A percentile compares a stretch with the other conserved stretches of the same genome.
phyloP scores from a whole-genome alignment of 2,797 vertebrate species.

The Sebastes taczanowskii region DNA sequence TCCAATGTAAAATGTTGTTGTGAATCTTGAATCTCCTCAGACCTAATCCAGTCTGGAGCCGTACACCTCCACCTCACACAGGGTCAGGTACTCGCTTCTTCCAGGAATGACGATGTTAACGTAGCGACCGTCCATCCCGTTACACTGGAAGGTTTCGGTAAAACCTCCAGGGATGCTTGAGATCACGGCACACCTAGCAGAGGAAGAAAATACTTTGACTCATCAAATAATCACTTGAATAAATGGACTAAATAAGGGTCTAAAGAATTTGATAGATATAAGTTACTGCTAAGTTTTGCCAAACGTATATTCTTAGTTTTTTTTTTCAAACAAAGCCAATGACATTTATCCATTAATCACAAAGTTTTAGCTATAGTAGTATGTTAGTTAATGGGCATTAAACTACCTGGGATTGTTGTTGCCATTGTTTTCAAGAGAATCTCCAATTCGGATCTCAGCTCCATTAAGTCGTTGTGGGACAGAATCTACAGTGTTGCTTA shows the following conservation, averaged over 20 bases:
- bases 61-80: not conserved
- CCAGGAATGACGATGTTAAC: not conserved
- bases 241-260: no score
- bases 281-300: not conserved
- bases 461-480: constrained; percentile 25
- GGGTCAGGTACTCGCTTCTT: not conserved
- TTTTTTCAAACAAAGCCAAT: not conserved
- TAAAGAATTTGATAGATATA: no score
- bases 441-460: constrained; percentile 66
- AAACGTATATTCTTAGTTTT: not conserved
- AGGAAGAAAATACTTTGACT: not conserved
- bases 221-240: not conserved
- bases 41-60: not conserved
- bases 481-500: constrained; percentile 28
- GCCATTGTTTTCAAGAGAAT: constrained; percentile 58
- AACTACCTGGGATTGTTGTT: constrained; percentile 63
- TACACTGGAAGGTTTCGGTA: not conserved
- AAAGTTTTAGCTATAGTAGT: no score
- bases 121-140: not conserved
- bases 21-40: not conserved
- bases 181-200: not conserved
- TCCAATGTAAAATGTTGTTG: not conserved
- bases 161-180: not conserved
- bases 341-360: not conserved
- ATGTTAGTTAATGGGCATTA: not conserved